Evolutionary conservation across 2,113 vertebrate genomes (phyloP).

Genomic region (Dipodomys ordii): DNA sequence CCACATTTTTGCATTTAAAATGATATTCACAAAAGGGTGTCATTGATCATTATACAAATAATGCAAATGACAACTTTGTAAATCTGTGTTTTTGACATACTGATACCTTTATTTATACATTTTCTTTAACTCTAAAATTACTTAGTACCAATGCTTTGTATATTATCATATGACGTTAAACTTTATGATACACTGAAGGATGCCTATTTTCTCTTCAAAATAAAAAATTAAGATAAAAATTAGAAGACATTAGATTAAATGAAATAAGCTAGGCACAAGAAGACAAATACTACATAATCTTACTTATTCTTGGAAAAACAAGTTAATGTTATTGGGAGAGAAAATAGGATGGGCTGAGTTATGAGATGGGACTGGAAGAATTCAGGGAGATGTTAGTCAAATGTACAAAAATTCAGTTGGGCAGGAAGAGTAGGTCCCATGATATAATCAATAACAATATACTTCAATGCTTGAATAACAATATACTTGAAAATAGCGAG

Average conservation of each 20-base stretch:
- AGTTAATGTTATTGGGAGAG: not conserved
- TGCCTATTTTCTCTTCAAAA: not conserved
- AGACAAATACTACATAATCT: not conserved
- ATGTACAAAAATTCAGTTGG: not conserved
- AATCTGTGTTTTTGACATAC: not conserved
- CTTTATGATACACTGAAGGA: not conserved
- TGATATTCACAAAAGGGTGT: not conserved
- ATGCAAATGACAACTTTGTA: not conserved
- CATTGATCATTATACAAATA: not conserved
- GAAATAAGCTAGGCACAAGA: not conserved
- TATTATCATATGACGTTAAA: not conserved
- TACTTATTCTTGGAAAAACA: not conserved
- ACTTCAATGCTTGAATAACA: too few relatives aligned
- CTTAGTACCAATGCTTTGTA: not conserved
- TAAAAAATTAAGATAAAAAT: not conserved
- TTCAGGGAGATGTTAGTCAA: not conserved
- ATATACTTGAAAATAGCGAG: too few relatives aligned
- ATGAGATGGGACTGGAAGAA: not conserved
- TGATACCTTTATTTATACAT: not conserved
- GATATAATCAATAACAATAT: not conserved
- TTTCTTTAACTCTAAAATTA: slow-evolving; percentile 4
- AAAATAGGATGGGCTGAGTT: not conserved
- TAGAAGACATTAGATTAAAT: not conserved
- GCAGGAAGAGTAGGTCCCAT: not conserved
- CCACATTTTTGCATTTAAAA: not conserved